Conservation (phyloP, 2,113 vertebrate genomes). For the Pagrus major region DNA sequence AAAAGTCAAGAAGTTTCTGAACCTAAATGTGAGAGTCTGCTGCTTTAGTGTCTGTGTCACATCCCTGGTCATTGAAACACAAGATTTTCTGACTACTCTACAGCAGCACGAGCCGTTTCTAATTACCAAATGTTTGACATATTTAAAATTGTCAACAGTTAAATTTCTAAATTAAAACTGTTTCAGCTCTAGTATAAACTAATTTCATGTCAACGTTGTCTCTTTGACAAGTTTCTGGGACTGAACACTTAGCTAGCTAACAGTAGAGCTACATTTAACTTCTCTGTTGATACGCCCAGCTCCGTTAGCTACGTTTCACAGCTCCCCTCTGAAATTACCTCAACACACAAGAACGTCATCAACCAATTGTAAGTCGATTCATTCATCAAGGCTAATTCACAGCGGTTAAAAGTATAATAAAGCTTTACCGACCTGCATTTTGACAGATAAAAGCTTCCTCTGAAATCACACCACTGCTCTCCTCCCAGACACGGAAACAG, state of each 20-base stretch:
- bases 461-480: slow-evolving; percentile 68
- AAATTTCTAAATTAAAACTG: background rate
- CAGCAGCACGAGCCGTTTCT: background rate
- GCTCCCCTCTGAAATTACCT: background rate
- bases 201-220: no score
- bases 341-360: background rate
- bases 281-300: background rate
- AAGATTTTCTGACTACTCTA: background rate
- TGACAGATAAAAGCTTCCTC: slow-evolving; percentile 4
- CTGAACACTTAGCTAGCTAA: background rate
- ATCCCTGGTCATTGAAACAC: background rate
- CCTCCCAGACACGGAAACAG: slow-evolving; percentile 66
- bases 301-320: no score
- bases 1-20: no score
- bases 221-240: background rate
- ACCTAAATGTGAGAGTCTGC: background rate
- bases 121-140: background rate
- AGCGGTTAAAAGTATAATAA: accelerated
- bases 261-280: background rate
- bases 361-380: accelerated
- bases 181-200: background rate
- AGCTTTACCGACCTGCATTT: slow-evolving; percentile 83
- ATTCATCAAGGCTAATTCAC: accelerated
- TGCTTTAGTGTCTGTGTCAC: background rate
- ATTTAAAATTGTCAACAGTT: background rate